Evolutionary conservation across 1,140 invertebrate species (phyloP), one percentile per base, ranked within the genome.

Genomic region (Solenopsis fugax): DNA sequence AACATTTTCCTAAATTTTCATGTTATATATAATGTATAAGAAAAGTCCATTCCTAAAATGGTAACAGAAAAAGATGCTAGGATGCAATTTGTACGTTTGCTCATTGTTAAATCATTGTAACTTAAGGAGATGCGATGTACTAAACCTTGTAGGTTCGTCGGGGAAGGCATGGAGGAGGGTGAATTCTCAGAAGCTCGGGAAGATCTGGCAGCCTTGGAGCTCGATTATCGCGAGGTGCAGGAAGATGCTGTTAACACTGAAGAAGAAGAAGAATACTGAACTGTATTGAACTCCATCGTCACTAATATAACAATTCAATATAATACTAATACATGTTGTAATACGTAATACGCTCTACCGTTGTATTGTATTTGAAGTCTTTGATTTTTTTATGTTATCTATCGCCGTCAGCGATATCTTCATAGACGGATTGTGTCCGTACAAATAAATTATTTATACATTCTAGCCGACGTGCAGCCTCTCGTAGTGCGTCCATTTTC

Each of bases 91-190:
- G 41, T 41, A 6, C 41, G 4, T 34, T 62, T 34, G 16, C 12
- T 71, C 16, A 12, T n/a, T 29, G 21, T 48, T 21, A 4, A 67
- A 37, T 41, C 50, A 41, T 58, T 3, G 0, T 71, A 37, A 50
- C 34, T 73, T 48, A 34, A 1, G 10, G 7, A 34, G 24, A 65
- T 7, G 21, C 2, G 1, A 45, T 48, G 24, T 29, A 13, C 2
- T 16, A 62, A 65, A 45, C 1, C n/a, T 50, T 6, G 9, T 54
- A 93, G 93, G 93, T 93, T 92, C 10, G 93, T 98, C 18, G 97
- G 97, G 4, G 97, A 98, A 96, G 97, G 97, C 71, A 96, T 98
- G 96, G 97, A 98, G 94, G 97, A 98, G 95, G 96, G 96, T 18
- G 97, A 98, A 94, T 97, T 97, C 91, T 91, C 96, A n/a, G 97